Evolutionary conservation across 2,797 vertebrate species (phyloP), one percentile per base, ranked within the genome.

Genomic region (Choloepus didactylus): DNA sequence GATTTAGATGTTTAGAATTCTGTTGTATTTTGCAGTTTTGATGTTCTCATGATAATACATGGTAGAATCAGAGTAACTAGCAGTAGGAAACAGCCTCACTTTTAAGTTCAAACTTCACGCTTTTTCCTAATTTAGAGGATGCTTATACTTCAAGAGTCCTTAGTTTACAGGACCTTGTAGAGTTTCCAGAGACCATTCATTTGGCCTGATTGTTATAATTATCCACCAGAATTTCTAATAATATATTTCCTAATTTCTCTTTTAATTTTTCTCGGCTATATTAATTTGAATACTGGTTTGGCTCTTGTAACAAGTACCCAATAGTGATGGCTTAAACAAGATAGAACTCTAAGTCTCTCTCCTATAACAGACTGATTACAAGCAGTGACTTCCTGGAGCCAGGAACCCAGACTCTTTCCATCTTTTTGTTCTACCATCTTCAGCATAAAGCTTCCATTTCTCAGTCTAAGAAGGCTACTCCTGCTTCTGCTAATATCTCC

Each of bases 161-260:
- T 19, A 18, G 38, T 77, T 18, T 62, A 29, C 44, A 46, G 51
- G 44, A 4, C 41, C 19, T 87, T 31, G 49, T 25, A 51, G 60
- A 67, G 21, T 51, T 87, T 83, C 64, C 59, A 79, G 27, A 77
- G 70, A 89, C 23, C 23, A 27, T 35, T 49, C 44, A 31, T 83
- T 95, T 21, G 5, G 16, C 27, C 3, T 11, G 35, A 77, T 46
- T 77, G 35, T 51, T 51, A 77, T 54, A n/a, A 19, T 10, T 60
- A 46, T 79, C n/a, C 83, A 70, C 49, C 54, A 62, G 29, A 0
- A 64, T 83, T 14, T 84, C 66, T 9, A 88, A 8, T 54, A 64
- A 88, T 35, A 25, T 56, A 62, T 70, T 79, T 88, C 76, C 29
- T 25, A 59, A 77, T 77, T 88, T 92, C 11, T 87, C 31, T 95